Conservation (phyloP, 2,888 invertebrate species). For the Barypeithes pellucidus region DNA sequence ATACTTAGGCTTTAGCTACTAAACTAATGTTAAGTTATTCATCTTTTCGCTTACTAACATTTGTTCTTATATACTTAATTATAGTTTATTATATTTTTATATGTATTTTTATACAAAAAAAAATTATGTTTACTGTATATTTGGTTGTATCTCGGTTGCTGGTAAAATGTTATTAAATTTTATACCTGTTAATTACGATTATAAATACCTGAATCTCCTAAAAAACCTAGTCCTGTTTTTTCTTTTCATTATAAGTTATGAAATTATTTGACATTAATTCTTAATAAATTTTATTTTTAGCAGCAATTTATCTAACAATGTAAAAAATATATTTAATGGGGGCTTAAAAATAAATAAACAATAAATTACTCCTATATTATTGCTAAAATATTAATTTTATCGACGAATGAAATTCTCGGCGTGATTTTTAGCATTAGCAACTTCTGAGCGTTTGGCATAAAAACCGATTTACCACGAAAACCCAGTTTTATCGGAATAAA, state of each 20-base stretch:
- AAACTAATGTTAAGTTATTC: slow-evolving; percentile 27
- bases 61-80: slow-evolving; percentile 4
- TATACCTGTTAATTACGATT: slow-evolving; percentile 6
- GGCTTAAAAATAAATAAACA: too few relatives aligned
- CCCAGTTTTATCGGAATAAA: too few relatives aligned
- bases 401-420: too few relatives aligned
- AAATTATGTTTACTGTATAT: slow-evolving; percentile 8
- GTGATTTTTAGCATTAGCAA: too few relatives aligned
- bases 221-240: not conserved
- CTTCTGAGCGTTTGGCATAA: too few relatives aligned
- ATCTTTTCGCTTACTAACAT: slow-evolving; percentile 29
- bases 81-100: slow-evolving; percentile 19
- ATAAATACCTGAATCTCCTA: slow-evolving; percentile 18
- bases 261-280: not conserved
- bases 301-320: too few relatives aligned
- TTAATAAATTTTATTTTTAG: not conserved
- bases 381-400: too few relatives aligned
- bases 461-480: too few relatives aligned
- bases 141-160: slow-evolving; percentile 15
- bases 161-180: slow-evolving; percentile 8
- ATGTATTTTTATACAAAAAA: slow-evolving; percentile 14
- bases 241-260: not conserved
- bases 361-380: too few relatives aligned
- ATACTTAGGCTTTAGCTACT: slow-evolving; percentile 20
- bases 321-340: too few relatives aligned